Evolutionary conservation across 2,888 invertebrate genomes (phyloP).

Genomic region (Polydrusus pterygomalis): DNA sequence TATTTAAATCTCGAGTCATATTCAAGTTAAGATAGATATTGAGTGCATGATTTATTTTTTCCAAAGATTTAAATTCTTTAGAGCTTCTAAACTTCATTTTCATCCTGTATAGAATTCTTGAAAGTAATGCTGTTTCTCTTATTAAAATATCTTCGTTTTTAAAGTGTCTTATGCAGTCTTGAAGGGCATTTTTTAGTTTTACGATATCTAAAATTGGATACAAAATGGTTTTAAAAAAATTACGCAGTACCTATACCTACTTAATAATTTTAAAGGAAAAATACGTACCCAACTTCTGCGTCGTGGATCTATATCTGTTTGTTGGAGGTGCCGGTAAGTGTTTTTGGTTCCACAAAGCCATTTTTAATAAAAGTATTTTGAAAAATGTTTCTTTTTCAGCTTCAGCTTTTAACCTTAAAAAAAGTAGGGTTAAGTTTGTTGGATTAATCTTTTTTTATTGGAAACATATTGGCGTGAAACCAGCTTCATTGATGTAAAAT

Average conservation of each 20-base stretch:
- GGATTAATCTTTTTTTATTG: too few species aligned
- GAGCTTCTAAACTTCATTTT: conserved; percentile 73
- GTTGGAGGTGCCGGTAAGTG: conserved; percentile 61
- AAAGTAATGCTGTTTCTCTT: conserved; percentile 70
- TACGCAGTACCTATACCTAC: too few species aligned
- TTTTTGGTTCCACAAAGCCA: conserved; percentile 63
- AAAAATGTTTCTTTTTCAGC: neutral
- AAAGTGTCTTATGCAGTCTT: conserved; percentile 61
- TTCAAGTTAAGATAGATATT: conserved; percentile 69
- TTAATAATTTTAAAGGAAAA: conserved; percentile 4
- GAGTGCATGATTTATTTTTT: conserved; percentile 71
- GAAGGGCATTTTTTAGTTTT: conserved; percentile 56
- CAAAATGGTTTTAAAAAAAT: neutral
- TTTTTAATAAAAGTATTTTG: conserved; percentile 35
- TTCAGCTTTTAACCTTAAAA: neutral
- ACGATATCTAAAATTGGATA: conserved; percentile 59
- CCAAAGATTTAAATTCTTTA: conserved; percentile 73
- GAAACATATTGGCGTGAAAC: too few species aligned
- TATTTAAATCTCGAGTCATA: conserved; percentile 64
- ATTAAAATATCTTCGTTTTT: conserved; percentile 65
- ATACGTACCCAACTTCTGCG: conserved; percentile 57
- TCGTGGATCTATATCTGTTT: conserved; percentile 57
- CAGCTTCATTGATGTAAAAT: too few species aligned
- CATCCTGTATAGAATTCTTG: conserved; percentile 62
- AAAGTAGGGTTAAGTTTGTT: neutral